A percentile compares a stretch with the other conserved stretches of the same genome.
Conservation (phyloP, 2,797 vertebrate species). For the Aulostomus chinensis region DNA sequence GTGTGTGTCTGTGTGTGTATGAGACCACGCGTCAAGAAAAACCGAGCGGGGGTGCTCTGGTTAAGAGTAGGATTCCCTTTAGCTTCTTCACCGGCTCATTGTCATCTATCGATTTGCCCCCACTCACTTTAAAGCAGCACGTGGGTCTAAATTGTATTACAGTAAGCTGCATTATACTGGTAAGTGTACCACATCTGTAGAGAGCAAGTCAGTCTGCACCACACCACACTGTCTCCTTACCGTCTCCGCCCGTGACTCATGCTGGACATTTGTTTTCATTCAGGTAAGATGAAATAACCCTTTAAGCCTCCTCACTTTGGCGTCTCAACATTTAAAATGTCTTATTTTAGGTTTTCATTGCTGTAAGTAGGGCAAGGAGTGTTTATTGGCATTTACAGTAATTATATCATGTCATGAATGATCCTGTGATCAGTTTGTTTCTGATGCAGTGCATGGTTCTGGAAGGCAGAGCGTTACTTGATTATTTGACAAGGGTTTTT, state of each 20-base stretch:
- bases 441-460: too few species aligned
- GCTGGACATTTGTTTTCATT: conserved; percentile 7
- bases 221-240: background rate
- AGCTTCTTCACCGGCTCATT: conserved; percentile 25
- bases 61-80: background rate
- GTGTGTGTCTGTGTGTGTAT: background rate
- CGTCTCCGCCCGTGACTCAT: conserved; percentile 16
- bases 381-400: too few species aligned
- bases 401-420: too few species aligned
- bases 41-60: too few species aligned
- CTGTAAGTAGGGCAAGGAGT: too few species aligned
- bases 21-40: background rate
- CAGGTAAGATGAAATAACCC: conserved; percentile 31
- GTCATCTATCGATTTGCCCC: conserved; percentile 49
- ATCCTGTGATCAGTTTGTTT: too few species aligned
- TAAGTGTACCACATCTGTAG: conserved; percentile 45
- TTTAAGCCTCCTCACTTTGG: too few species aligned
- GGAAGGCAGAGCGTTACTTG: too few species aligned
- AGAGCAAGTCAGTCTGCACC: conserved; percentile 33
- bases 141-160: conserved; percentile 64
- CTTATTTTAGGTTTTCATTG: too few species aligned
- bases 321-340: too few species aligned
- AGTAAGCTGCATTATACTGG: conserved; percentile 49
- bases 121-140: conserved; percentile 47
- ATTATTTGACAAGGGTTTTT: too few species aligned